Evolutionary conservation across 2,113 vertebrate species (phyloP).

Genomic region (Nesogale talazaci): DNA sequence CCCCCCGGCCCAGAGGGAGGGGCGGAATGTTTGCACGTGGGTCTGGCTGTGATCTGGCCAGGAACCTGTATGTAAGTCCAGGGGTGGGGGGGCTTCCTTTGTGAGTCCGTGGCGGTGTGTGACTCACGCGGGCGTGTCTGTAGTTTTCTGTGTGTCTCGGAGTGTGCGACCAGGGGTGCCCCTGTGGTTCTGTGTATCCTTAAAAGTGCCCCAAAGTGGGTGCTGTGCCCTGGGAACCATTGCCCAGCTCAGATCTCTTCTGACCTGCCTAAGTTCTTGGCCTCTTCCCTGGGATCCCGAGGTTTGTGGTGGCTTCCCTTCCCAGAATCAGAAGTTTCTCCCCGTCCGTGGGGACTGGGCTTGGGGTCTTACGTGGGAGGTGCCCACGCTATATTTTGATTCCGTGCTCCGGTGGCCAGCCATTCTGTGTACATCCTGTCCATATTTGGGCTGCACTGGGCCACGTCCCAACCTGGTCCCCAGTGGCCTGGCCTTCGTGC

Average conservation of each 20-base stretch:
- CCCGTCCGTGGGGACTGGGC: background rate
- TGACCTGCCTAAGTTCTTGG: background rate
- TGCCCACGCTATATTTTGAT: background rate
- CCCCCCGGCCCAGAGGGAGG: background rate
- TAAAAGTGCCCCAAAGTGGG: conserved; percentile 9
- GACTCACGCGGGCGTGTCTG: conserved; percentile 58
- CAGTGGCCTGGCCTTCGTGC: conserved; percentile 35
- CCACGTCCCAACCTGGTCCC: conserved; percentile 28
- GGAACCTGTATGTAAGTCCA: conserved; percentile 31
- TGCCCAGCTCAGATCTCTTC: background rate
- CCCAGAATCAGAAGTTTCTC: conserved; percentile 9
- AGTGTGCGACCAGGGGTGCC: background rate
- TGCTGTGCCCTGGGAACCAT: background rate
- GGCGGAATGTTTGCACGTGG: conserved; percentile 60
- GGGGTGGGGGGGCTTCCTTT: conserved; percentile 63
- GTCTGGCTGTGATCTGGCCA: conserved; percentile 23
- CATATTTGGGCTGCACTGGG: conserved; percentile 1
- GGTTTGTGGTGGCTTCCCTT: background rate
- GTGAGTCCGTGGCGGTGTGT: conserved; percentile 48
- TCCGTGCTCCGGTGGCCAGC: conserved; percentile 18
- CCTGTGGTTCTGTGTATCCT: background rate
- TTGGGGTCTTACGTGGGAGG: conserved; percentile 26
- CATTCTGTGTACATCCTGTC: background rate
- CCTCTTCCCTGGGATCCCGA: background rate
- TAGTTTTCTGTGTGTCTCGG: conserved; percentile 52